phyloP scores from a whole-genome alignment of 2,113 vertebrate species.

The Cololabis saira region DNA sequence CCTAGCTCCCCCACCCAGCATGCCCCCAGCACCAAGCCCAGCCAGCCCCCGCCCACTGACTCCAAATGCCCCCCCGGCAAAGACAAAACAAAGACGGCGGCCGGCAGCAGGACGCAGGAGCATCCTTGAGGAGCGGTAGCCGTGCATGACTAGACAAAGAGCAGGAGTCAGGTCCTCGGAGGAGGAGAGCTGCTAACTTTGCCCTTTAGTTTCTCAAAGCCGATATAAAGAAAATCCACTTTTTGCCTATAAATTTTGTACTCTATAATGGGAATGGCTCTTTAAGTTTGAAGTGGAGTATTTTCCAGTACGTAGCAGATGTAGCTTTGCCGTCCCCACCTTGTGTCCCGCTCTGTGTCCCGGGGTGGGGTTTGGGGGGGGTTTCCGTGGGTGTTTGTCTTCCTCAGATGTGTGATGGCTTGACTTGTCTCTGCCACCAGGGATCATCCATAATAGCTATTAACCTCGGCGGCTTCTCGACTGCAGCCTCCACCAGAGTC shows the following conservation, averaged over 20 bases:
- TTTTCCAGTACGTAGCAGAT: conserved; percentile 81
- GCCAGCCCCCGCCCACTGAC: conserved; percentile 89
- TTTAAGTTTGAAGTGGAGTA: conserved; percentile 59
- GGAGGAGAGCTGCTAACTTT: conserved; percentile 77
- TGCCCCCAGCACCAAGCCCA: conserved; percentile 88
- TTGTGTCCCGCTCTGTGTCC: conserved; percentile 42
- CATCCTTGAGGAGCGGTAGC: conserved; percentile 86
- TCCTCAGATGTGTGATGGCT: conserved; percentile 80
- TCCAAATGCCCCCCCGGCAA: conserved; percentile 89
- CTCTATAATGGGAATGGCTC: conserved; percentile 66
- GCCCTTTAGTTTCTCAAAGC: conserved; percentile 50
- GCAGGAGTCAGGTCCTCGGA: conserved; percentile 47
- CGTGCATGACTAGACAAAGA: conserved; percentile 69
- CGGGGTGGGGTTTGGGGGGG: conserved; percentile 30
- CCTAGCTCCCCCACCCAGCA: conserved; percentile 86
- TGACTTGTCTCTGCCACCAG: conserved; percentile 97
- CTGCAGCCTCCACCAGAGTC: conserved; percentile 11
- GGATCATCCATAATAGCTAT: conserved; percentile 97
- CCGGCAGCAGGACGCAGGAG: conserved; percentile 89
- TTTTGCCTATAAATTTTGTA: conserved; percentile 74
- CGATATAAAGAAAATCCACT: conserved; percentile 39
- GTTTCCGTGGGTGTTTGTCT: conserved; percentile 57
- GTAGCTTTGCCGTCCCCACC: conserved; percentile 70
- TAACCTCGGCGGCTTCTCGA: conserved; percentile 58
- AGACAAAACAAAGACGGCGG: conserved; percentile 91